Conservation (phyloP, 2,888 invertebrate species). For the Trachelus troglodyta region DNA sequence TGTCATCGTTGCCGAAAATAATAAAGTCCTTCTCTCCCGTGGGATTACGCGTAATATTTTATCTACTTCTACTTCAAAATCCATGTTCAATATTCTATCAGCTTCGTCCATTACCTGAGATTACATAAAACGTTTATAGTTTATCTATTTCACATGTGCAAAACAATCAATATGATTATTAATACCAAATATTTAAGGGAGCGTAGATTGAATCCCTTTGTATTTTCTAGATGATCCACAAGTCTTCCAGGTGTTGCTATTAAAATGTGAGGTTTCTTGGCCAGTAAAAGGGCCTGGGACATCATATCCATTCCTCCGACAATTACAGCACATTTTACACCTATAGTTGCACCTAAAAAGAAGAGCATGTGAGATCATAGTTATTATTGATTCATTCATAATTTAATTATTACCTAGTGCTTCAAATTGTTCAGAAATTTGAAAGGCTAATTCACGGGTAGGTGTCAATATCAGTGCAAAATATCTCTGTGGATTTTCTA, state of each 20-base stretch:
- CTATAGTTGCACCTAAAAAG: slow-evolving; percentile 81
- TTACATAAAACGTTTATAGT: slow-evolving; percentile 18
- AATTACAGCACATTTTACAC: slow-evolving; percentile 94
- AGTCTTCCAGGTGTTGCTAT: slow-evolving; percentile 97
- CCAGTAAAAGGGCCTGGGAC: slow-evolving; percentile 88
- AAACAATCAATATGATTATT: not conserved
- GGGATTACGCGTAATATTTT: slow-evolving; percentile 95
- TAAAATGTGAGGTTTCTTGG: slow-evolving; percentile 96
- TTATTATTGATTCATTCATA: slow-evolving; percentile 7
- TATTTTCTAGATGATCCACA: slow-evolving; percentile 96
- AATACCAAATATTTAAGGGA: slow-evolving; percentile 86
- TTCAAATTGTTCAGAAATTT: slow-evolving; percentile 98
- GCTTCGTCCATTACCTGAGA: slow-evolving; percentile 97
- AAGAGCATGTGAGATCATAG: not conserved
- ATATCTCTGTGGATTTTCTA: slow-evolving; percentile 93
- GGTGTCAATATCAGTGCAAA: slow-evolving; percentile 95
- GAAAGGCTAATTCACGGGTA: slow-evolving; percentile 97
- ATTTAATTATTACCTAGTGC: slow-evolving; percentile 79
- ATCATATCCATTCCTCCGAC: slow-evolving; percentile 99
- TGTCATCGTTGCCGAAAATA: slow-evolving; percentile 99
- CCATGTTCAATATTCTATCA: slow-evolving; percentile 98
- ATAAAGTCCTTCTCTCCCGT: slow-evolving; percentile 87
- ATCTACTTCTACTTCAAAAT: slow-evolving; percentile 97
- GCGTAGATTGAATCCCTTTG: slow-evolving; percentile 95
- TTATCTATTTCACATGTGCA: not conserved